Evolutionary conservation across 2,888 invertebrate species (phyloP).

Genomic region (Trissolcus brochymenae): DNA sequence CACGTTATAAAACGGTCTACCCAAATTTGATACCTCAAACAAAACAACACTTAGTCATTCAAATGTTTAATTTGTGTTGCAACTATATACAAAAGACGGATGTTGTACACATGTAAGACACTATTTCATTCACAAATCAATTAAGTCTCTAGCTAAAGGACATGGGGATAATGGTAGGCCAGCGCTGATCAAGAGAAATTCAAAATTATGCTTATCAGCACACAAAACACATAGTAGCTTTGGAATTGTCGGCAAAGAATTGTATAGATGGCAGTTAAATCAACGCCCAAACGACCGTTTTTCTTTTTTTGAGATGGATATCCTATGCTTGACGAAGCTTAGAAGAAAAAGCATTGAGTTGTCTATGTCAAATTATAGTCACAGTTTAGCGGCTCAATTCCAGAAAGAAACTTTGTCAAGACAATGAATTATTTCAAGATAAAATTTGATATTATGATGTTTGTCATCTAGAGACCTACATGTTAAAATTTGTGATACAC

Average conservation of each 20-base stretch:
- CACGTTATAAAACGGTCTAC: conserved; percentile 5
- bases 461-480: conserved; percentile 3
- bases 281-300: conserved; percentile 32
- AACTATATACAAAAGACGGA: conserved; percentile 43
- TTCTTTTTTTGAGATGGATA: conserved; percentile 1
- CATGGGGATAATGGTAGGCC: conserved; percentile 50
- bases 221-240: too few relatives aligned
- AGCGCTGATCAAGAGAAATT: conserved; percentile 13
- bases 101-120: conserved; percentile 24
- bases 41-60: conserved; percentile 1
- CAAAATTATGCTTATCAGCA: too few relatives aligned
- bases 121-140: conserved; percentile 26
- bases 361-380: conserved; percentile 33
- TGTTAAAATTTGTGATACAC: conserved; percentile 11
- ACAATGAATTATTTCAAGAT: neutral
- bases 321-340: conserved; percentile 63
- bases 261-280: conserved; percentile 36
- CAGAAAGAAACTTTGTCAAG: neutral
- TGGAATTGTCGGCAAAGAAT: conserved; percentile 1
- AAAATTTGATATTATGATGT: neutral
- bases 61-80: conserved; percentile 8
- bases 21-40: conserved; percentile 7
- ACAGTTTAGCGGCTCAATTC: neutral
- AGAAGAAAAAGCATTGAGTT: conserved; percentile 67
- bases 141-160: conserved; percentile 12